phyloP scores from a whole-genome alignment of 2,797 vertebrate genomes.

The Vipera latastei region DNA sequence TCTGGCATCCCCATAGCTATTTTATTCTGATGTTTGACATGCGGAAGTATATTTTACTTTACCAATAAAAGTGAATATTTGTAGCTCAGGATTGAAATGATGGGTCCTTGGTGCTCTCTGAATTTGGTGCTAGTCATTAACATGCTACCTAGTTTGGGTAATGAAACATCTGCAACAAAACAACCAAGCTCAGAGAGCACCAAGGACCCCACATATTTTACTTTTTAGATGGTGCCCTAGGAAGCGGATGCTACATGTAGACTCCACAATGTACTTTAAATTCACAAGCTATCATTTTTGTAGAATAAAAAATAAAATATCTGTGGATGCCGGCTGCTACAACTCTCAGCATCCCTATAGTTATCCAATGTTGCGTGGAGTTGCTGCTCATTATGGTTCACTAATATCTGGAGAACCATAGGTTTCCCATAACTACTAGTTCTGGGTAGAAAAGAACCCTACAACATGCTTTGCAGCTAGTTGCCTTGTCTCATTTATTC shows the following conservation, averaged over 20 bases:
- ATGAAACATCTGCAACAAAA: not conserved
- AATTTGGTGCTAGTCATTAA: not conserved
- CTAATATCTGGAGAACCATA: not conserved
- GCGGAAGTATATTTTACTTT: not conserved
- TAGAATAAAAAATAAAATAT: not conserved
- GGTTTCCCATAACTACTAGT: not conserved
- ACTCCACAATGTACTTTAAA: not conserved
- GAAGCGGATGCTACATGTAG: not conserved
- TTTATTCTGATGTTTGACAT: not conserved
- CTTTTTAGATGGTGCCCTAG: constrained; percentile 7
- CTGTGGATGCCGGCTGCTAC: not conserved
- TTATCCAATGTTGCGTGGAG: not conserved
- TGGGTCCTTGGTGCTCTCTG: not conserved
- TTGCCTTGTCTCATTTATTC: not conserved
- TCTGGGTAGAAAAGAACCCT: not conserved
- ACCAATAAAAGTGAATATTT: not conserved
- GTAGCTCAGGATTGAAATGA: not conserved
- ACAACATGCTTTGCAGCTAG: not conserved
- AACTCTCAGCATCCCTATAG: not conserved
- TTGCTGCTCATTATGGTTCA: not conserved
- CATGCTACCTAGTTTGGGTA: not conserved
- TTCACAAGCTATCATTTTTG: not conserved
- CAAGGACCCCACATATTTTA: not conserved
- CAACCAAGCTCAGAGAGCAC: not conserved
- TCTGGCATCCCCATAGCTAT: not conserved